Evolutionary conservation across 35 echinoderm and acorn worm species (phyloP).

Genomic region (Nesometra sesokonis): DNA sequence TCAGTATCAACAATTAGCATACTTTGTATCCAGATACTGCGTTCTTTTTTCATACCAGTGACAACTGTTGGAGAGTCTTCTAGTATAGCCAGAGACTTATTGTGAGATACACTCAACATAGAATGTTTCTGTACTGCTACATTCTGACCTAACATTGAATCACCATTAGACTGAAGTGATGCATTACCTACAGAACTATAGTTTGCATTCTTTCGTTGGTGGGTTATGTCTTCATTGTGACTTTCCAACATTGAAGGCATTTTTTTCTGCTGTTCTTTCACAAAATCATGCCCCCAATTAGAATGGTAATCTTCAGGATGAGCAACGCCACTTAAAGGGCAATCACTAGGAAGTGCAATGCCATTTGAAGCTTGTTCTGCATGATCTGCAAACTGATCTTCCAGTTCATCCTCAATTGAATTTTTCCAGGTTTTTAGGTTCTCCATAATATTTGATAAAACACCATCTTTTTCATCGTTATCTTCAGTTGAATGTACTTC

Average conservation of each 20-base stretch:
- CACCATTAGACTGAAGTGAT: not conserved
- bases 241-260: not conserved
- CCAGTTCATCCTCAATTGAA: not conserved
- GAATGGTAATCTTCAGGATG: not conserved
- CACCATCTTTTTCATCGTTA: not conserved
- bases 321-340: not conserved
- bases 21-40: not conserved
- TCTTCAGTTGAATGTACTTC: not conserved
- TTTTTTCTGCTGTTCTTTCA: not conserved
- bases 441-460: not conserved
- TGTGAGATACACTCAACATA: not conserved
- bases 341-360: not conserved
- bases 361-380: not conserved
- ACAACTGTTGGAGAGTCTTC: not conserved
- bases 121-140: not conserved
- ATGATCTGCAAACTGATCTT: not conserved
- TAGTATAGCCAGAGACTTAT: not conserved
- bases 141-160: not conserved
- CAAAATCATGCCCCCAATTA: not conserved
- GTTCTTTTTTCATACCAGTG: not conserved
- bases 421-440: not conserved
- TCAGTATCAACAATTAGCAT: not conserved
- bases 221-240: not conserved
- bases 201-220: not conserved
- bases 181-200: not conserved